Evolutionary conservation across 2,113 vertebrate species (phyloP).

Genomic region (Labeo rohita): DNA sequence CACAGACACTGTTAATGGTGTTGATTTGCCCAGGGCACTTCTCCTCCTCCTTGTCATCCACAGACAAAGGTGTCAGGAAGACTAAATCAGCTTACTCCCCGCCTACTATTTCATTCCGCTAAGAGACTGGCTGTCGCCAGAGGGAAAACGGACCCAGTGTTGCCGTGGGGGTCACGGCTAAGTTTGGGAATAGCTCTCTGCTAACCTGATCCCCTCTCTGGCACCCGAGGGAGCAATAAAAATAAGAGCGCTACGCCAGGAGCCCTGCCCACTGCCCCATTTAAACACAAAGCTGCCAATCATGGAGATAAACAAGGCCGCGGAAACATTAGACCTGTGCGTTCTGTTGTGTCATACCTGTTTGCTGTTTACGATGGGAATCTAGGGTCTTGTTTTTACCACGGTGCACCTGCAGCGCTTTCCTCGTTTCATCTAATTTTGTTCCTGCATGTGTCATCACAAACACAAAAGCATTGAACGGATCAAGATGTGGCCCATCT

Average conservation of each 20-base stretch:
- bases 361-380: slow-evolving; percentile 20
- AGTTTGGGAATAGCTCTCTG: slow-evolving; percentile 76
- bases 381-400: slow-evolving; percentile 9
- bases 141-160: slow-evolving; percentile 70
- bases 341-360: background rate
- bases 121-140: slow-evolving; percentile 84
- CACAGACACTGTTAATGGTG: slow-evolving; percentile 72
- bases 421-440: slow-evolving; percentile 19
- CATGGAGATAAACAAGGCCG: slow-evolving; percentile 69
- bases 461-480: slow-evolving; percentile 11
- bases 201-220: slow-evolving; percentile 69
- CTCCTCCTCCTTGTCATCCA: slow-evolving; percentile 59
- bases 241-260: slow-evolving; percentile 66
- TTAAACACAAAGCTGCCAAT: slow-evolving; percentile 74
- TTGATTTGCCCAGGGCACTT: slow-evolving; percentile 65
- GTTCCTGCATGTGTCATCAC: slow-evolving; percentile 23
- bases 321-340: background rate
- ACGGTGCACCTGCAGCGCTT: slow-evolving; percentile 15
- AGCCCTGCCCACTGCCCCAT: slow-evolving; percentile 63
- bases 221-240: slow-evolving; percentile 75
- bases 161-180: slow-evolving; percentile 71
- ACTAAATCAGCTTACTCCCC: slow-evolving; percentile 74
- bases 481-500: slow-evolving; percentile 48
- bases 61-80: slow-evolving; percentile 71
- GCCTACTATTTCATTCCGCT: slow-evolving; percentile 76